phyloP scores from a whole-genome alignment of 2,888 invertebrate species.

The Syritta pipiens region DNA sequence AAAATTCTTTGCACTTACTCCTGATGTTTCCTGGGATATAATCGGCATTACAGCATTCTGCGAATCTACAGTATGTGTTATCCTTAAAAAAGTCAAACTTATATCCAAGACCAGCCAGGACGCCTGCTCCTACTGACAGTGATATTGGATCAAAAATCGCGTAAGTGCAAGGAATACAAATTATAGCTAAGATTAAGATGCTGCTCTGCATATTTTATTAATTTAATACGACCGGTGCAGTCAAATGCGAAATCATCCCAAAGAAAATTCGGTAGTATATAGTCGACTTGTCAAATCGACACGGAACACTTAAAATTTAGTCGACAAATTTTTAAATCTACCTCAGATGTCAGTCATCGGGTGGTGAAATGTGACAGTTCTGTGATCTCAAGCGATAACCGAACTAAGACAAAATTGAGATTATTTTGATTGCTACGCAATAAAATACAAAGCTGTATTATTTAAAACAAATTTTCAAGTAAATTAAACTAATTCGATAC shows the following conservation, averaged over 20 bases:
- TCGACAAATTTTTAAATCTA: neutral
- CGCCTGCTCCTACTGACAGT: slow-evolving; percentile 67
- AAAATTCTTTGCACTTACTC: slow-evolving; percentile 77
- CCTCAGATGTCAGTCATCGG: neutral
- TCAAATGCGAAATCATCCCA: no score
- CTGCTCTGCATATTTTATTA: slow-evolving; percentile 6
- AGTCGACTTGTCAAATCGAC: neutral
- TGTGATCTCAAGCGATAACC: no score
- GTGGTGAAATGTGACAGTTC: neutral
- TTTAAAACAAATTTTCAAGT: no score
- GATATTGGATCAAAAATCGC: slow-evolving; percentile 74
- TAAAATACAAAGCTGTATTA: no score
- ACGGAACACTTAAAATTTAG: neutral
- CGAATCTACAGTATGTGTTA: slow-evolving; percentile 79
- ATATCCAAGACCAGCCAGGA: slow-evolving; percentile 66
- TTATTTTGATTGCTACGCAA: no score
- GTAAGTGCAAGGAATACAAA: neutral
- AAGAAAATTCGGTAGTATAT: no score
- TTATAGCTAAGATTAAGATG: neutral
- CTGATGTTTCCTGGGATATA: slow-evolving; percentile 81
- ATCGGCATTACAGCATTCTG: slow-evolving; percentile 83
- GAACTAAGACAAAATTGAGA: no score
- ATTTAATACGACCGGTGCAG: no score
- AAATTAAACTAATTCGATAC: no score
- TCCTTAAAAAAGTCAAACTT: slow-evolving; percentile 72